Conservation (phyloP, 2,113 vertebrate genomes). For the Limanda limanda region DNA sequence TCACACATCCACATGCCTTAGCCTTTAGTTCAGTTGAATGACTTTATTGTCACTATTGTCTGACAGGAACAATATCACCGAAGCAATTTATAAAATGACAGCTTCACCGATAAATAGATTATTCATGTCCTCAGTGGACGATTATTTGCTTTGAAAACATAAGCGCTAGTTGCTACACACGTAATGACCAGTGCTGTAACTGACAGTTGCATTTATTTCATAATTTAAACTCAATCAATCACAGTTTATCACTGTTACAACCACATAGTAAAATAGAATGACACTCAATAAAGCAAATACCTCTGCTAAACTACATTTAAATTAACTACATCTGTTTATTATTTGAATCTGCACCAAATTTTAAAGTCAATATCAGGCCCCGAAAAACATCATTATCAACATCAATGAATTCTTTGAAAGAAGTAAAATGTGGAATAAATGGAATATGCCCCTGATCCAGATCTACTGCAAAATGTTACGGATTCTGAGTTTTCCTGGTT, state of each 20-base stretch:
- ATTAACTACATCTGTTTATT: too few relatives aligned
- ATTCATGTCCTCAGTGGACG: conserved; percentile 8
- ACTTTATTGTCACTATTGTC: conserved; percentile 71
- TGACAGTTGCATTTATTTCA: conserved; percentile 7
- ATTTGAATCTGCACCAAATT: too few relatives aligned
- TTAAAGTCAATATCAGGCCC: too few relatives aligned
- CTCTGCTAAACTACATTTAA: too few relatives aligned
- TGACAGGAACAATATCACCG: conserved; percentile 47
- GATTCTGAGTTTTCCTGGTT: too few relatives aligned
- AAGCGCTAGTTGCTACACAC: conserved; percentile 14
- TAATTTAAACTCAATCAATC: background rate
- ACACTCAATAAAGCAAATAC: too few relatives aligned
- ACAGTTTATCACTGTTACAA: too few relatives aligned
- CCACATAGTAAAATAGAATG: background rate
- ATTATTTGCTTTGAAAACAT: conserved; percentile 46
- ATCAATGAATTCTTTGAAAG: too few relatives aligned
- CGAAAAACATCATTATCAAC: too few relatives aligned
- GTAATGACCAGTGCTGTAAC: background rate
- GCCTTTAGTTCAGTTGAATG: conserved; percentile 54
- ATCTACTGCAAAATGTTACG: too few relatives aligned
- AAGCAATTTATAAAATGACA: conserved; percentile 54
- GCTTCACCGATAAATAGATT: conserved; percentile 41
- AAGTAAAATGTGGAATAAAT: too few relatives aligned
- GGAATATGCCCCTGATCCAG: too few relatives aligned
- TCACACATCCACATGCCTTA: conserved; percentile 47